Base-by-base conservation (phyloP, 2,113 vertebrate species). In the Ancistrus triradiatus region DNA sequence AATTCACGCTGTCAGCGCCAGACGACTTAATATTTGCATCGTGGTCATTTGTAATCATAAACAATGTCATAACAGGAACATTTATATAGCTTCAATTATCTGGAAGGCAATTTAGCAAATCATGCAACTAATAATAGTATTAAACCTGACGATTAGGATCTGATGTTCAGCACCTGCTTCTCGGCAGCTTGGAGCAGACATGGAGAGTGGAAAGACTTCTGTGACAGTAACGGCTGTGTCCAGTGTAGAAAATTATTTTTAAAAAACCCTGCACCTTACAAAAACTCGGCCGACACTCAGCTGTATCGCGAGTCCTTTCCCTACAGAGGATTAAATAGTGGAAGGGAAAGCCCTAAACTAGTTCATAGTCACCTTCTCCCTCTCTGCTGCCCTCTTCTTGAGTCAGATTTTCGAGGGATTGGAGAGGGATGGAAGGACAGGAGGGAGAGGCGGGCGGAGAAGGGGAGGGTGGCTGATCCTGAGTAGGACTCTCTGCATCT, bases 301-400 rank as follows among this genome's bases (percentile, higher is more conserved):
- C n/a, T n/a, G n/a, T n/a, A n/a, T n/a, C n/a, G n/a, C n/a, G n/a
- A n/a, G n/a, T n/a, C n/a, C n/a, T n/a, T n/a, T n/a, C n/a, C n/a
- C n/a, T n/a, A n/a, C n/a, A n/a, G n/a, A n/a, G n/a, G n/a, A n/a
- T n/a, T n/a, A n/a, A n/a, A n/a, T n/a, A n/a, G n/a, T 55, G 42
- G 8, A 47, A 48, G 47, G 33, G 4, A 22, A 42, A 52, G 35
- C 28, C 27, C 25, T 86, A 88, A 33, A 88, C 62, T 7, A 80
- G 78, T 60, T 88, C 84, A 24, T 88, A 81, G 1, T 85, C 85
- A 38, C 76, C 62, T 33, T 86, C 81, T 74, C 4, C 48, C 24
- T 76, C 69, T 11, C 3, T 65, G 9, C 63, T 69, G 24, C 13
- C 42, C 50, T 72, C 51, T 24, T 50, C 13, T 19, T 70, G 47